A percentile compares a stretch with the other conserved stretches of the same genome.
These are phyloP conservation scores for Apotomis capreana DNA, from an alignment of 2,888 invertebrate genomes.

Conservation along the genomic window DNA sequence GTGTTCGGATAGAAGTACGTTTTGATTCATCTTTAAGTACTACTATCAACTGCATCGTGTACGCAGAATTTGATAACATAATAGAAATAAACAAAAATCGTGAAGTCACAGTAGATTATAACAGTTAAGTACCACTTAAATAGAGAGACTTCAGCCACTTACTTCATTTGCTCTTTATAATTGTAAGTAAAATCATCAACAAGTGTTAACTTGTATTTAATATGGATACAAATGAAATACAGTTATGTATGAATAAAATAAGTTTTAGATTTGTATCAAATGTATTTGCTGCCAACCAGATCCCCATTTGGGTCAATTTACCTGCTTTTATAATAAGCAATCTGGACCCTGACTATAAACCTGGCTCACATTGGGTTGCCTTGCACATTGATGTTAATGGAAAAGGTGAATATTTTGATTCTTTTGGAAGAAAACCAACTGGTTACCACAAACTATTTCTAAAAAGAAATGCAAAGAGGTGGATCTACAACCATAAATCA, in stretches of 20 bases:
- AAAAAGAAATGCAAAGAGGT: constrained; percentile 1
- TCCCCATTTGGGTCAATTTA: constrained; percentile 10
- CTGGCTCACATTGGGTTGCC: constrained; percentile 19
- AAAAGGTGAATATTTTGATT: constrained; percentile 18
- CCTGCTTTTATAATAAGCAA: neutral
- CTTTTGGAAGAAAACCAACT: neutral
- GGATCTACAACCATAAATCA: constrained; percentile 2
- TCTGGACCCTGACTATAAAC: constrained; percentile 5
- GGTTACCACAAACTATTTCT: constrained; percentile 17
- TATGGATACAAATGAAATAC: constrained; percentile 8
- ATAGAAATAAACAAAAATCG: too few relatives aligned
- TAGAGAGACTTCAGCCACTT: neutral
- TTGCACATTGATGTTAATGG: constrained; percentile 8
- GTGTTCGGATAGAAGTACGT: too few relatives aligned
- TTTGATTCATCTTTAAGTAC: too few relatives aligned
- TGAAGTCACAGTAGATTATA: too few relatives aligned
- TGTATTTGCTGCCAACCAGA: constrained; percentile 40
- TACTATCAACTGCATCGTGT: too few relatives aligned
- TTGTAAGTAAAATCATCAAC: too few relatives aligned
- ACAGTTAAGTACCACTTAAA: constrained; percentile 1
- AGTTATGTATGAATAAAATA: neutral
- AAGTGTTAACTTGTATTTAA: neutral
- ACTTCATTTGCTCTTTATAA: too few relatives aligned
- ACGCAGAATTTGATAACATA: too few relatives aligned
- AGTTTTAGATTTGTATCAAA: constrained; percentile 11